Conservation (phyloP, 1,140 invertebrate genomes). For the Venturia canescens region DNA sequence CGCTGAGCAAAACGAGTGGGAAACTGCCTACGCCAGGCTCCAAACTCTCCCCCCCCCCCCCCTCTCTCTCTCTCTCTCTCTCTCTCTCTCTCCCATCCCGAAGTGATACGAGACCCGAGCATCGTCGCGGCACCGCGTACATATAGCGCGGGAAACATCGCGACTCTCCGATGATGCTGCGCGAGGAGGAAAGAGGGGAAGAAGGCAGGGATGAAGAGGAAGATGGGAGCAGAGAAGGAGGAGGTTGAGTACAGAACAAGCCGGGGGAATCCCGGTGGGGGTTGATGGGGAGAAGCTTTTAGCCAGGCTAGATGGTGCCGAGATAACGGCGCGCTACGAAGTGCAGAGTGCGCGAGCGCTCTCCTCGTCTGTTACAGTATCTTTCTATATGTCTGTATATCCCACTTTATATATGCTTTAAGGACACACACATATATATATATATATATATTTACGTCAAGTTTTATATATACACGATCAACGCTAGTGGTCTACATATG, state of each 20-base stretch:
- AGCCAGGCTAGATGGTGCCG: conserved; percentile 77
- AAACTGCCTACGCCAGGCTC: background rate
- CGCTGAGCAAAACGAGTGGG: background rate
- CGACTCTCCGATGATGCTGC: conserved; percentile 8
- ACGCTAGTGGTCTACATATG: conserved; percentile 17
- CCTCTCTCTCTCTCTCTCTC: too few relatives aligned
- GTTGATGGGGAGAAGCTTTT: conserved; percentile 78
- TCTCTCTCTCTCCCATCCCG: background rate
- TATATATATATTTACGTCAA: conserved; percentile 5
- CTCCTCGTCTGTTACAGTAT: conserved; percentile 9
- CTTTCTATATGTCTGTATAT: conserved; percentile 14
- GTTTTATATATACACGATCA: conserved; percentile 33
- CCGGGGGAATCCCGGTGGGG: conserved; percentile 58
- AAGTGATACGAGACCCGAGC: conserved; percentile 16
- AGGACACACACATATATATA: conserved; percentile 30
- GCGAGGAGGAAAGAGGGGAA: conserved; percentile 44
- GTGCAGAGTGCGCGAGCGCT: conserved; percentile 68
- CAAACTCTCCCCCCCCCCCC: too few relatives aligned
- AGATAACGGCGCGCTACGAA: conserved; percentile 74
- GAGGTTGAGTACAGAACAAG: conserved; percentile 49
- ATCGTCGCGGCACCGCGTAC: conserved; percentile 14
- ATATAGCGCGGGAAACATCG: conserved; percentile 17
- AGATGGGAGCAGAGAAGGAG: conserved; percentile 46
- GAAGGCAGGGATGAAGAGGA: conserved; percentile 27
- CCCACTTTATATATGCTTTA: too few relatives aligned